Conservation (phyloP, 2,888 invertebrate genomes). For the Axea sp. region DNA sequence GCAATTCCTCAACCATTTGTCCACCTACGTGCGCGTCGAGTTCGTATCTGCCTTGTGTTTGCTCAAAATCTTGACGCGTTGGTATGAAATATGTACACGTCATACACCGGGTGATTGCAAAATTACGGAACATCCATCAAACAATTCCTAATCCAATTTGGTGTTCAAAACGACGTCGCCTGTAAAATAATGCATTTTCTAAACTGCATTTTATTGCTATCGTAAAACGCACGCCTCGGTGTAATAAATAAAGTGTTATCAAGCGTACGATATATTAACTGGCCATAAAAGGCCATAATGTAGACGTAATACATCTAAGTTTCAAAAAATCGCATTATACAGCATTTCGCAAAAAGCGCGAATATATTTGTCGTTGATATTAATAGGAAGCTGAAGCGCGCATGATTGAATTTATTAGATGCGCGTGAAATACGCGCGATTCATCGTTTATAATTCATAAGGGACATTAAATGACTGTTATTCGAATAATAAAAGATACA, state of each 20-base stretch:
- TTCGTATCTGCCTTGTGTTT: conserved; percentile 67
- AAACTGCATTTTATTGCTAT: conserved; percentile 11
- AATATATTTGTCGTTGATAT: conserved; percentile 47
- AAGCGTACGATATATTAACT: conserved; percentile 41
- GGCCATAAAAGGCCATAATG: conserved; percentile 36
- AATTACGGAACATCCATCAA: conserved; percentile 4
- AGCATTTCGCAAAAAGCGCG: conserved; percentile 25
- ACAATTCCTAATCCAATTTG: conserved; percentile 1
- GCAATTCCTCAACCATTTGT: conserved; percentile 53
- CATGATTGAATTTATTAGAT: conserved; percentile 55
- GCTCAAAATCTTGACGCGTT: conserved; percentile 73
- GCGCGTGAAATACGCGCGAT: conserved; percentile 44
- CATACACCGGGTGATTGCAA: conserved; percentile 23
- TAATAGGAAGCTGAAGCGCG: conserved; percentile 39
- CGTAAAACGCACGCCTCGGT: conserved; percentile 8
- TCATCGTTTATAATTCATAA: conserved; percentile 54
- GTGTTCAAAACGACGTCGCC: neutral
- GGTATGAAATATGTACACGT: conserved; percentile 43
- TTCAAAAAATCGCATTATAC: conserved; percentile 25
- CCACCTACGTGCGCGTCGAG: conserved; percentile 56
- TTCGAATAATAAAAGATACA: conserved; percentile 52
- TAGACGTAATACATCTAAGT: conserved; percentile 45
- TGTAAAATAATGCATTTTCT: conserved; percentile 9
- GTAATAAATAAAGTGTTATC: conserved; percentile 25
- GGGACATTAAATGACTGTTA: conserved; percentile 40